phyloP scores from a whole-genome alignment of 2,797 vertebrate genomes.

The Graptemys geographica region DNA sequence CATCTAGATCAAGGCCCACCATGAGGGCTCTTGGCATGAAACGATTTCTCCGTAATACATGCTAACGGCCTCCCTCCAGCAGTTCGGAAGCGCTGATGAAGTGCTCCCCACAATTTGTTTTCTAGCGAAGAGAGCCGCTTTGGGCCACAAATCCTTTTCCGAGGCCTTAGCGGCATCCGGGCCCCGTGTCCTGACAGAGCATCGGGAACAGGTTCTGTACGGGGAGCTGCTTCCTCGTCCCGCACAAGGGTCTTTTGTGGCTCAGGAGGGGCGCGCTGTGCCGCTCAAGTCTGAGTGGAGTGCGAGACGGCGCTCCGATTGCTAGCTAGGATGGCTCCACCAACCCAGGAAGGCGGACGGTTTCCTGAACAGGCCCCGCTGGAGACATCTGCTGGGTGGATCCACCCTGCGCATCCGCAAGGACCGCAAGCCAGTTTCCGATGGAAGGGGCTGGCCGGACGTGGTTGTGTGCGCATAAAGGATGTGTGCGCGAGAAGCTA shows the following conservation, averaged over 20 bases:
- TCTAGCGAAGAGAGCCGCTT: background rate
- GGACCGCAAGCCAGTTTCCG: background rate
- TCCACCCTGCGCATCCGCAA: background rate
- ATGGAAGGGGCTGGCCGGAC: background rate
- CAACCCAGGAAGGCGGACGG: background rate
- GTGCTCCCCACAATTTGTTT: background rate
- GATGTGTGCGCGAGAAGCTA: background rate
- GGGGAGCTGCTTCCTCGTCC: background rate
- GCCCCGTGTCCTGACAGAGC: background rate
- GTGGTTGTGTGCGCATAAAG: background rate
- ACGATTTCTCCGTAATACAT: background rate
- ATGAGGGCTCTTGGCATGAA: background rate
- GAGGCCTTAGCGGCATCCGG: background rate
- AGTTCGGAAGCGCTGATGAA: background rate
- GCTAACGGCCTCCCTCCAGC: background rate
- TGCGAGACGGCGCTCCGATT: accelerated
- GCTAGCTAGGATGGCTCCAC: background rate
- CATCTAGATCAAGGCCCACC: background rate
- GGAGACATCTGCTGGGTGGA: background rate
- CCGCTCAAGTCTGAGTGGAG: background rate
- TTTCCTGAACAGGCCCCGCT: background rate
- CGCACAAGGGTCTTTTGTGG: background rate
- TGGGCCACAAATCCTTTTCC: background rate
- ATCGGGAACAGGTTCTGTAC: background rate
- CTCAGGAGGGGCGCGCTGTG: background rate